Percentiles rank a stretch among this genome's conserved stretches.
phyloP scores from a whole-genome alignment of 2,113 vertebrate genomes.

The Herpailurus yagouaroundi region DNA sequence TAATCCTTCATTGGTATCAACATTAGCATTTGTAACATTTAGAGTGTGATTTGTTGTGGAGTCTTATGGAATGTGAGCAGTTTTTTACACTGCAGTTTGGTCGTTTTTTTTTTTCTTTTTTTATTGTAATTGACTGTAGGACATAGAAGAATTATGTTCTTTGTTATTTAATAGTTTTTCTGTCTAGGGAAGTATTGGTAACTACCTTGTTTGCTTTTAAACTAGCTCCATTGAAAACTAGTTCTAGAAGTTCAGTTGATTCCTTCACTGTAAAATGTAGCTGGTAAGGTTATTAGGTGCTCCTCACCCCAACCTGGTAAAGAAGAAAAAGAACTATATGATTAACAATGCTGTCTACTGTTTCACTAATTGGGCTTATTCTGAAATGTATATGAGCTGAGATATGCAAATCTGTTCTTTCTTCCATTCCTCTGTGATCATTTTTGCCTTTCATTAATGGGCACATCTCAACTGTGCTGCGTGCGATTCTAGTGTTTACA shows the following conservation, averaged over 20 bases:
- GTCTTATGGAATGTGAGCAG: not conserved
- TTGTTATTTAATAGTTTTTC: not conserved
- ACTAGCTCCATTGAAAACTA: not conserved
- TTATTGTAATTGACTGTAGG: not conserved
- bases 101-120: not conserved
- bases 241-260: not conserved
- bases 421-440: not conserved
- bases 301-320: not conserved
- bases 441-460: not conserved
- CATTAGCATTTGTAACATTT: not conserved
- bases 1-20: not conserved
- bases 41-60: not conserved
- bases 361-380: not conserved
- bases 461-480: not conserved
- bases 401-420: not conserved
- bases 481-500: not conserved
- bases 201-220: slow-evolving; percentile 14
- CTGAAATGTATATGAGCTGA: not conserved
- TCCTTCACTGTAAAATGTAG: not conserved
- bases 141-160: not conserved
- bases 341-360: not conserved
- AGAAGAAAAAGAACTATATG: not conserved
- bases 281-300: not conserved
- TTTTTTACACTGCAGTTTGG: not conserved
- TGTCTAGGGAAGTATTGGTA: not conserved